Evolutionary conservation across 1,140 invertebrate species (phyloP).

Genomic region (Tenebrio molitor): DNA sequence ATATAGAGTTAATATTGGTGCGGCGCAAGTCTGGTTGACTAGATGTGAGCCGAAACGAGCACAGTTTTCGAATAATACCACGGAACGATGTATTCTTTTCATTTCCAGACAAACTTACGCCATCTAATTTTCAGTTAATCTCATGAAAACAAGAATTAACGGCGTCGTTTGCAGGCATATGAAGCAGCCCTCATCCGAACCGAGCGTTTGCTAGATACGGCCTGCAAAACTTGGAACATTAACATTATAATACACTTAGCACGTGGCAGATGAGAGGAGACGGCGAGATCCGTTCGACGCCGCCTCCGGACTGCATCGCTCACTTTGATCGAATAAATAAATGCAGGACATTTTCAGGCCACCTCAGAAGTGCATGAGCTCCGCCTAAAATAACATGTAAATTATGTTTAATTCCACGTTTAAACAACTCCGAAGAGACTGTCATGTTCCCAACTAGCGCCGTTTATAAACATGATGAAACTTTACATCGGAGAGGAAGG

Average conservation of each 20-base stretch:
- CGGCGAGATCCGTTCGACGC: background rate
- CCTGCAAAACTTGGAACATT: conserved; percentile 62
- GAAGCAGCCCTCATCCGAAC: conserved; percentile 60
- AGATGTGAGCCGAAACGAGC: conserved; percentile 52
- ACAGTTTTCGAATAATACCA: conserved; percentile 64
- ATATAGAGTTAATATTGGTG: conserved; percentile 56
- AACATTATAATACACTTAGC: conserved; percentile 65
- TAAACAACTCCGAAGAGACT: conserved; percentile 45
- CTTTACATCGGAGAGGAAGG: conserved; percentile 35
- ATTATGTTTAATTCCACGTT: conserved; percentile 46
- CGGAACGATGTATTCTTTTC: conserved; percentile 64
- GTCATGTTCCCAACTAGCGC: conserved; percentile 41
- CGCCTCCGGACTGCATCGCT: conserved; percentile 14
- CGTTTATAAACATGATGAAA: conserved; percentile 48
- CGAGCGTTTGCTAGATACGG: conserved; percentile 49
- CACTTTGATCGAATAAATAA: conserved; percentile 28
- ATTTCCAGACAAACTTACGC: conserved; percentile 65
- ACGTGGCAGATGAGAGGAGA: conserved; percentile 57
- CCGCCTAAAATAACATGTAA: conserved; percentile 45
- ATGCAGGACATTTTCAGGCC: background rate
- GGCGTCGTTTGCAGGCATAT: conserved; percentile 65
- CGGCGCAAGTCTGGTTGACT: conserved; percentile 48
- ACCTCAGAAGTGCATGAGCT: conserved; percentile 16
- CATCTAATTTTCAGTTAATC: conserved; percentile 68
- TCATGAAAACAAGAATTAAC: conserved; percentile 67